phyloP scores from a whole-genome alignment of 1,140 invertebrate genomes.

The Steinernema khuongi region DNA sequence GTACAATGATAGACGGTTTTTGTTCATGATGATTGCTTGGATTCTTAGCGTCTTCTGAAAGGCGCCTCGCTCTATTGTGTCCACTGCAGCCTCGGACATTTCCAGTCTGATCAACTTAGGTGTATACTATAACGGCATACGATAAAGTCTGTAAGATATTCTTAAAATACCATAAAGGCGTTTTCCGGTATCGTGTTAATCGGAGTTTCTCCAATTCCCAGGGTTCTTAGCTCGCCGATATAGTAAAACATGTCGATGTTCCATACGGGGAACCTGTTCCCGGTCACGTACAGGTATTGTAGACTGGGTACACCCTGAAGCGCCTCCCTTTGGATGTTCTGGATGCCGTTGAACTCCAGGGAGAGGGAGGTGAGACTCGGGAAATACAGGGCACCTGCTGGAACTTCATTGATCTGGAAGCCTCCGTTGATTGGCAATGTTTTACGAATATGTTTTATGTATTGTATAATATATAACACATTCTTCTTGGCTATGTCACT shows the following conservation, averaged over 20 bases:
- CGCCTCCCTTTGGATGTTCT: constrained; percentile 56
- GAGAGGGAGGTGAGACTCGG: constrained; percentile 51
- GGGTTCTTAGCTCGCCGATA: constrained; percentile 52
- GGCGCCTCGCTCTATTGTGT: constrained; percentile 55
- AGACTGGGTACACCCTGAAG: constrained; percentile 56
- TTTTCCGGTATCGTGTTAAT: constrained; percentile 58
- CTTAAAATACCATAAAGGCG: constrained; percentile 36
- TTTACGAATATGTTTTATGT: no score
- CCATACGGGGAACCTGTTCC: constrained; percentile 57
- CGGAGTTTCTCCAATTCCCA: constrained; percentile 57
- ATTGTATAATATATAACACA: no score
- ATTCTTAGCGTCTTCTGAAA: constrained; percentile 55
- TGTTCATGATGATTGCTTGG: constrained; percentile 58
- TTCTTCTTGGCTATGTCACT: no score
- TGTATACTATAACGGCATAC: constrained; percentile 45
- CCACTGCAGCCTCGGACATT: constrained; percentile 55
- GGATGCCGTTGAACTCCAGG: constrained; percentile 57
- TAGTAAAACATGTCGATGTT: constrained; percentile 58
- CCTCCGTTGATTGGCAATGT: background rate
- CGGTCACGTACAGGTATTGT: constrained; percentile 57
- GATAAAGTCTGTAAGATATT: background rate
- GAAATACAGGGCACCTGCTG: constrained; percentile 56
- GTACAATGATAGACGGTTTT: constrained; percentile 56
- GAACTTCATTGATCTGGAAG: constrained; percentile 50
- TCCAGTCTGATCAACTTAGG: constrained; percentile 57